Percentiles rank a stretch among this genome's conserved stretches.
Evolutionary conservation across 1,140 invertebrate species (phyloP).

Genomic region (Scaptomyza graminum): DNA sequence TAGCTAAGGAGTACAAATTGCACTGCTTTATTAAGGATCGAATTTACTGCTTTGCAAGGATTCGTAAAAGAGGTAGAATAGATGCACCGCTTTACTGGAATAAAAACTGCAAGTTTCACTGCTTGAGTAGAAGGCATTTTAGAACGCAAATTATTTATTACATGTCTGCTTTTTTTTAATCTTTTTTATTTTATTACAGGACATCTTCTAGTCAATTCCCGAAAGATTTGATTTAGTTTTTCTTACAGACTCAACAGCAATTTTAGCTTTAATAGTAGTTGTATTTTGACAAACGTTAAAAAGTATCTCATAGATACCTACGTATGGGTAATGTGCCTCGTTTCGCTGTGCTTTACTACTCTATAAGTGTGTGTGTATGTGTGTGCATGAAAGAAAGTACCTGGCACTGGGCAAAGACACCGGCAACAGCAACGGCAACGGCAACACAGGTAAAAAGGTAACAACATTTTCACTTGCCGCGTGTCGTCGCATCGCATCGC

Average conservation of each 20-base stretch:
- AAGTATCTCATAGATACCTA: conserved; percentile 70
- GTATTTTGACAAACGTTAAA: conserved; percentile 65
- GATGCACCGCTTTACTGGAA: background rate
- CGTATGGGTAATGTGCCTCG: conserved; percentile 22
- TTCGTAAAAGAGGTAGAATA: background rate
- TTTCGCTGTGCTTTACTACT: conserved; percentile 9
- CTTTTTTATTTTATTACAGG: background rate
- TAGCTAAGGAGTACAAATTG: background rate
- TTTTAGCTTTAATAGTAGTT: conserved; percentile 2
- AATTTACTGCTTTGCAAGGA: no score
- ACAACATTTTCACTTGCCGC: conserved; percentile 77
- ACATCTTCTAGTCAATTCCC: conserved; percentile 24
- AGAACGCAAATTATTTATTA: no score
- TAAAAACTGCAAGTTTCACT: background rate
- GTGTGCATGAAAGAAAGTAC: conserved; percentile 65
- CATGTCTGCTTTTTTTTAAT: background rate
- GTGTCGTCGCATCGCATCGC: conserved; percentile 43
- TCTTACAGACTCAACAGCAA: background rate
- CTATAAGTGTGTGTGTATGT: conserved; percentile 11
- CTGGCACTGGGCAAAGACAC: conserved; percentile 18
- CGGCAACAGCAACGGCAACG: conserved; percentile 14
- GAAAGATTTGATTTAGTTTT: background rate
- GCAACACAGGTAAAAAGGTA: conserved; percentile 60
- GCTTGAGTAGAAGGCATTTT: background rate
- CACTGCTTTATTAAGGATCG: conserved; percentile 1